Conservation (phyloP, 2,113 vertebrate genomes). For the Ardeotis arabs region DNA sequence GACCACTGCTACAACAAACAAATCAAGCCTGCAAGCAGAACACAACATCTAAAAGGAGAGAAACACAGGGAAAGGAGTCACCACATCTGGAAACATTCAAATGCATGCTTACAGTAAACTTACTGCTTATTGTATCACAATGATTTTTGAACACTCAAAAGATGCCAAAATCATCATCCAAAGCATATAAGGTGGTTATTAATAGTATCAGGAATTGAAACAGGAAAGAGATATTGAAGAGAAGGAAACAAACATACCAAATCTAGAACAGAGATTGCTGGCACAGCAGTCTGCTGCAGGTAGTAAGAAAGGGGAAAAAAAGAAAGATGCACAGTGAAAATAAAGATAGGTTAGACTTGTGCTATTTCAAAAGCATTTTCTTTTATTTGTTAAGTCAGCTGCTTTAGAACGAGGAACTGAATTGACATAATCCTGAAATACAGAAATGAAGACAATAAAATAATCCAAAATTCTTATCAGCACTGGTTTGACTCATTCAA, state of each 20-base stretch:
- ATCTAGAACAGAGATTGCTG: slow-evolving; percentile 99
- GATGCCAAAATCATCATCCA: slow-evolving; percentile 55
- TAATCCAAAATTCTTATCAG: neutral
- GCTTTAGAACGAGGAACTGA: slow-evolving; percentile 2
- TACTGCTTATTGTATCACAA: neutral
- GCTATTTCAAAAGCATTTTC: slow-evolving; percentile 70
- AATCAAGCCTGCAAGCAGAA: slow-evolving; percentile 59
- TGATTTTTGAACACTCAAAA: slow-evolving; percentile 6
- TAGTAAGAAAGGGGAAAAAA: slow-evolving; percentile 78
- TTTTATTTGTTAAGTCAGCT: slow-evolving; percentile 45
- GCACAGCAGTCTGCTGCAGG: slow-evolving; percentile 99
- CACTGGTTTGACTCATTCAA: neutral
- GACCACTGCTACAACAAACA: slow-evolving; percentile 35
- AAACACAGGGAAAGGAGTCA: slow-evolving; percentile 26
- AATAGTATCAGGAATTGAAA: slow-evolving; percentile 58
- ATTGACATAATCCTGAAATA: neutral
- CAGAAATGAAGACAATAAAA: neutral
- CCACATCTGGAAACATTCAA: slow-evolving; percentile 67
- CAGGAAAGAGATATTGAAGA: slow-evolving; percentile 69
- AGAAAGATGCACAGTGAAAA: slow-evolving; percentile 84
- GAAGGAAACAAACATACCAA: slow-evolving; percentile 96
- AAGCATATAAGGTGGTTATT: slow-evolving; percentile 25
- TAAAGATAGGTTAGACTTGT: slow-evolving; percentile 71
- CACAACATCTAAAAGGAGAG: slow-evolving; percentile 48
- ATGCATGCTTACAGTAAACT: slow-evolving; percentile 64